Base-by-base conservation (phyloP, 2,888 invertebrate species). In the Tyria jacobaeae region DNA sequence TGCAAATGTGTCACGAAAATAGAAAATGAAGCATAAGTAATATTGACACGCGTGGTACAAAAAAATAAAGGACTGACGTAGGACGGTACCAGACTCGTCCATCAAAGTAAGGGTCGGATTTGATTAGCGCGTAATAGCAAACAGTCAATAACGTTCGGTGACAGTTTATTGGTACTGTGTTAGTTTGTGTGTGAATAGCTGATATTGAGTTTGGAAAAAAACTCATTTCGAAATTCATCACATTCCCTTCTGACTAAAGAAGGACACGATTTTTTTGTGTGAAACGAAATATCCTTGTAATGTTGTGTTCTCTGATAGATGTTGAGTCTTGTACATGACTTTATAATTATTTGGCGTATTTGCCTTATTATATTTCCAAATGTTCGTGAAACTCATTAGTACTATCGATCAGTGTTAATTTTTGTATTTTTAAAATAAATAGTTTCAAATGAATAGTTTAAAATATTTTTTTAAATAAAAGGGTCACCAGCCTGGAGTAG, bases 1-100 rank as follows among this genome's bases (percentile, higher is more conserved):
- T 14, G 21, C 21, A 6, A 50, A 34, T 17, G 34, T 50, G 21
- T 35, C 21, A 3, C 7, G 21, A 21, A 21, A 21, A 31, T 31
- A 31, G 14, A 15, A 1, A n/a, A 51, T 51, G 21, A 35, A 17
- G 17, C 14, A 41, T 25, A 21, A n/a, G 70, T 74, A 75, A 79
- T 70, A 75, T 73, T 70, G 62, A 76, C 83, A 81, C 82, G 82
- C 79, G 84, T 80, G 73, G 73, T 70, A 9, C 55, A 48, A 55
- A n/a, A n/a, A n/a, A 81, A 82, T 82, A 79, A 83, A 76, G 62
- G 68, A 75, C 62, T 68, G 75, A 70, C 76, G 79, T 78, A 79
- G n/a, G n/a, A n/a, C n/a, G n/a, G 80, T 68, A 77, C 66, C 73
- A 78, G 73, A 73, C 72, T 66, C 72, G 77, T 82, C 79, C 64